Conservation (phyloP, 1,140 invertebrate species). For the Ips typographus region DNA sequence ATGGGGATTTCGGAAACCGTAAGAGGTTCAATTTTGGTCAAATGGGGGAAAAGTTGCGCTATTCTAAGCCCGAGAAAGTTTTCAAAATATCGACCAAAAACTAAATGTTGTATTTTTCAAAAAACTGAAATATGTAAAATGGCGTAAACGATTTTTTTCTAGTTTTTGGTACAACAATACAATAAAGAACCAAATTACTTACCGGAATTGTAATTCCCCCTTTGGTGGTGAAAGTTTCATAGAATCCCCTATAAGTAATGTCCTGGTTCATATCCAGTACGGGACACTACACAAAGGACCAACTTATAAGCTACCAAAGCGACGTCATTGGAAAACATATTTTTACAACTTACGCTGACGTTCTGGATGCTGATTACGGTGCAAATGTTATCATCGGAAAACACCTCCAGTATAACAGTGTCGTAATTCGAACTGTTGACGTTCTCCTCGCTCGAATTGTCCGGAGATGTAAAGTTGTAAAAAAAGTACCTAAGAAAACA, state of each 20-base stretch:
- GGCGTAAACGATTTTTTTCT: neutral
- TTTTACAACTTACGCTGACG: slow-evolving; percentile 59
- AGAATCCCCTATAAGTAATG: slow-evolving; percentile 69
- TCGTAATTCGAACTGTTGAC: slow-evolving; percentile 50
- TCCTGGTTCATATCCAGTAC: slow-evolving; percentile 74
- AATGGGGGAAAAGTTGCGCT: too few relatives aligned
- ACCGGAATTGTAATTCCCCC: slow-evolving; percentile 72
- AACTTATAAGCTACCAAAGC: too few relatives aligned
- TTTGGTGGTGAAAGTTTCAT: slow-evolving; percentile 70
- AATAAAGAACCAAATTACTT: slow-evolving; percentile 43
- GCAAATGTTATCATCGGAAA: slow-evolving; percentile 65
- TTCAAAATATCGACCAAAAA: neutral
- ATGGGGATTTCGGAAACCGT: too few relatives aligned
- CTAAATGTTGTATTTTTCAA: neutral
- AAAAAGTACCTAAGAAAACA: slow-evolving; percentile 43
- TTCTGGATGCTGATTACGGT: slow-evolving; percentile 75
- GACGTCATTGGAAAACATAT: neutral
- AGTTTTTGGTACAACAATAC: neutral
- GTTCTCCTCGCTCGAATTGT: slow-evolving; percentile 54
- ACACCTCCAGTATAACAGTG: slow-evolving; percentile 66
- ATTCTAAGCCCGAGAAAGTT: too few relatives aligned
- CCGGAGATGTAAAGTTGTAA: slow-evolving; percentile 55
- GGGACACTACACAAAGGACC: slow-evolving; percentile 62
- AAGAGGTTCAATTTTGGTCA: too few relatives aligned
- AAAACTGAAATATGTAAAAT: neutral